Evolutionary conservation across 2,888 invertebrate genomes (phyloP).

Genomic region (Camponotus fellah): DNA sequence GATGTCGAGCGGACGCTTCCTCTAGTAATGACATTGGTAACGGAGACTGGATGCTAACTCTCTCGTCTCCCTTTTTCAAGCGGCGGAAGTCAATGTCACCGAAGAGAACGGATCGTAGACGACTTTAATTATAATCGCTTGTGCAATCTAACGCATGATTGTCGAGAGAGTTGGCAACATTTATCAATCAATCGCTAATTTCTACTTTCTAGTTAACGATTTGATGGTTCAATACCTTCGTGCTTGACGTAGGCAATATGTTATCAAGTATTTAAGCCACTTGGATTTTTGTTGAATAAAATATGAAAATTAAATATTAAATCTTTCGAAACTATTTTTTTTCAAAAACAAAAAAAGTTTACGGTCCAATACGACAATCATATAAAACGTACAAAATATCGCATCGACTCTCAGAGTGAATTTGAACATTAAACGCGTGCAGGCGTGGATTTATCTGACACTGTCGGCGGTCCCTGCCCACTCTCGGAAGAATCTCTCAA

Average conservation of each 20-base stretch:
- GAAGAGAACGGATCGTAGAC: background rate
- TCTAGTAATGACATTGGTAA: conserved; percentile 7
- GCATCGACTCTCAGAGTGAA: background rate
- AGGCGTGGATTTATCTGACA: conserved; percentile 59
- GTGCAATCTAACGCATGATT: background rate
- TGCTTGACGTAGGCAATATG: background rate
- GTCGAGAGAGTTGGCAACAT: background rate
- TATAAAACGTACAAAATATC: background rate
- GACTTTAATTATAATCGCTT: conserved; percentile 20
- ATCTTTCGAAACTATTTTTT: background rate
- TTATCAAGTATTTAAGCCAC: background rate
- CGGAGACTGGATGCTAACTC: background rate
- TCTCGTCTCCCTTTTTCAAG: background rate
- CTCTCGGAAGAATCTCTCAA: conserved; percentile 52
- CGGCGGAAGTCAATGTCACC: conserved; percentile 37
- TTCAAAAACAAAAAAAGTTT: background rate
- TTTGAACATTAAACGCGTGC: background rate
- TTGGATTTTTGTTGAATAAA: background rate
- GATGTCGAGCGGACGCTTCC: conserved; percentile 11
- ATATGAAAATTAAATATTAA: background rate
- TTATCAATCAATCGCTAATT: conserved; percentile 16
- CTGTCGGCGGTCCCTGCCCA: conserved; percentile 62
- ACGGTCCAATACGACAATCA: background rate
- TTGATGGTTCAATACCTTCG: background rate
- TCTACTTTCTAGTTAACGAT: conserved; percentile 22